Evolutionary conservation across 2,888 invertebrate species (phyloP), one percentile per base, ranked within the genome.

Genomic region (Eristalis arbustorum): DNA sequence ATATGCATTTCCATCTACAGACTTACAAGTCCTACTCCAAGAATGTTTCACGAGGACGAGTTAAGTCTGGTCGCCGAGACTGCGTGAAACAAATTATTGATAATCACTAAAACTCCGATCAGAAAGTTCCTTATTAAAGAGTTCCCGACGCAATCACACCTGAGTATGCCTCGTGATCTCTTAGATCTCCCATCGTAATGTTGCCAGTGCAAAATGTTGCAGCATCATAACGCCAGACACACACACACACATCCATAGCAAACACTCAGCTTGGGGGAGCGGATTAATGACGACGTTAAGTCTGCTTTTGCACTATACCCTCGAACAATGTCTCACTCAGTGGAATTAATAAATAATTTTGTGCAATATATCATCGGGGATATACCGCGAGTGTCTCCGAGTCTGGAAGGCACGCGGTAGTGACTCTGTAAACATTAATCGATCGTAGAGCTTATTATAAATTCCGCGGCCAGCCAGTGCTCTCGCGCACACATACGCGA

Each of bases 261-360:
- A 68, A 34, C 28, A 68, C 40, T 63, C 61, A 56, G 22, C 49
- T 81, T 71, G 77, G 62, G 66, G 61, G 67, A 75, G 49, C 49
- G 78, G 78, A 87, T 83, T 78, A 79, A 81, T 61, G 87, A 78
- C 83, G 83, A 87, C 83, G 63, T 72, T 72, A 78, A 83, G 83
- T 87, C 87, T 82, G 72, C 87, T 75, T 66, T 71, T 82, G 74
- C 74, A 85, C 71, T 82, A 82, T 66, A 68, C 69, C 63, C 87
- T 63, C 75, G 71, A 75, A 64, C 75, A 83, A 87, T 87, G 83
- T 83, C 87, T 87, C 83, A 87, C 87, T 87, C 83, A 83, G 87
- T 63, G 78, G 79, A 87, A 83, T 87, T 83, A 83, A 82, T 87
- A 79, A 82, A 83, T 83, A 83, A 87, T 87, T 87, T 78, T 18